These are phyloP conservation scores for Ceratoteleas bidentatus DNA, from an alignment of 1,140 invertebrate species.

Conservation along the genomic window DNA sequence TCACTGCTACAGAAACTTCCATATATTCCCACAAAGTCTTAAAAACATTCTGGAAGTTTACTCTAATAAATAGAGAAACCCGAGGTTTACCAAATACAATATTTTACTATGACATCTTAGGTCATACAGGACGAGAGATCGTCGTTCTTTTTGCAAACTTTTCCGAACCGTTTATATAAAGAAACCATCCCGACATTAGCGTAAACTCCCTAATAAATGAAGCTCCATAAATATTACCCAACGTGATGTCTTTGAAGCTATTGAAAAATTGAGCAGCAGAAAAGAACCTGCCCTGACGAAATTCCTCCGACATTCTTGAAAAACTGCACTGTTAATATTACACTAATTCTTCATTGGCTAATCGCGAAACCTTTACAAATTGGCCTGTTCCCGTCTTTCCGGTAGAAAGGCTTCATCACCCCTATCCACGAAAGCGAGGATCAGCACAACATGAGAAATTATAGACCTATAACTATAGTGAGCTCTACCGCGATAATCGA, in stretches of 20 bases:
- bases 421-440: not conserved
- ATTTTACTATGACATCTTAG: not conserved
- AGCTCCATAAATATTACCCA: not conserved
- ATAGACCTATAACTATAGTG: not conserved
- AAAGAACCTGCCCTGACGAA: not conserved
- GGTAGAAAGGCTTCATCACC: not conserved
- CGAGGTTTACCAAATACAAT: not conserved
- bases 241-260: not conserved
- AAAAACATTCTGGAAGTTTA: not conserved
- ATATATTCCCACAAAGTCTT: no score
- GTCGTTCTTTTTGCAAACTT: not conserved
- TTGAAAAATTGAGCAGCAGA: not conserved
- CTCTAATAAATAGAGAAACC: not conserved
- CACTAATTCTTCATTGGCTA: not conserved
- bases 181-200: not conserved
- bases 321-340: not conserved
- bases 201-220: not conserved
- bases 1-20: no score
- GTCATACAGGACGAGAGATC: not conserved
- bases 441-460: not conserved
- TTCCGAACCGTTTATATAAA: not conserved
- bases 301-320: not conserved
- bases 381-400: not conserved
- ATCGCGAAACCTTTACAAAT: not conserved
- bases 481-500: not conserved